Percentiles rank a stretch among this genome's conserved stretches.
Conservation (phyloP, 1,140 invertebrate species). For the Aporrectodea caliginosa region DNA sequence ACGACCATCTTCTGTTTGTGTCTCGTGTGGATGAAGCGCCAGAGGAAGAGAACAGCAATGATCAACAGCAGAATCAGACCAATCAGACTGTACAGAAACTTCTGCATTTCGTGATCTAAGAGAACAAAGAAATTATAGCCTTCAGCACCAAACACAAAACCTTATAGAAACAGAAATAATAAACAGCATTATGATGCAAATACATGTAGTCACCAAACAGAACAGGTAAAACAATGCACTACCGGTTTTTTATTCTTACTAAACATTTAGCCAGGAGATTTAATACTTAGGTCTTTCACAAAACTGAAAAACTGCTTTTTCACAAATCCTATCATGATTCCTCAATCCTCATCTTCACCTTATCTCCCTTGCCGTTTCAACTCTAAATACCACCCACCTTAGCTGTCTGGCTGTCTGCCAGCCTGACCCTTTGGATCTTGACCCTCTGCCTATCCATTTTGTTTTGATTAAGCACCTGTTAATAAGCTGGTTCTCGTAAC, state of each 20-base stretch:
- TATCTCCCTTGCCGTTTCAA: too few species aligned
- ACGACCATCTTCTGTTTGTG: background rate
- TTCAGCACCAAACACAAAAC: background rate
- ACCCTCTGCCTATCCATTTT: too few species aligned
- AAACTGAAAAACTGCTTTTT: too few species aligned
- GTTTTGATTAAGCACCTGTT: too few species aligned
- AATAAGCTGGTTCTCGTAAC: too few species aligned
- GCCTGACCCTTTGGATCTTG: too few species aligned
- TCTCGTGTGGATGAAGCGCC: background rate
- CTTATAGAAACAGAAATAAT: background rate
- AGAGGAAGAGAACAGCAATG: background rate
- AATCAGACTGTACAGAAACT: background rate
- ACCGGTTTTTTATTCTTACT: background rate
- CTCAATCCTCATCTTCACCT: too few species aligned
- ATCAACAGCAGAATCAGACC: background rate
- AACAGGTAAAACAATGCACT: background rate
- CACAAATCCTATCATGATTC: too few species aligned
- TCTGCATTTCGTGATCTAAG: background rate
- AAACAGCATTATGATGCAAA: background rate
- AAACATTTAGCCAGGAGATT: background rate
- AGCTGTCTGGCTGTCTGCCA: too few species aligned
- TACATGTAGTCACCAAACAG: background rate
- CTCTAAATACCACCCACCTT: too few species aligned
- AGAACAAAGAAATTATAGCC: background rate
- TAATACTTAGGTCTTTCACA: too few species aligned